Evolutionary conservation across 2,113 vertebrate genomes (phyloP), one percentile per base, ranked within the genome.

Genomic region (Lophotis ruficrista): DNA sequence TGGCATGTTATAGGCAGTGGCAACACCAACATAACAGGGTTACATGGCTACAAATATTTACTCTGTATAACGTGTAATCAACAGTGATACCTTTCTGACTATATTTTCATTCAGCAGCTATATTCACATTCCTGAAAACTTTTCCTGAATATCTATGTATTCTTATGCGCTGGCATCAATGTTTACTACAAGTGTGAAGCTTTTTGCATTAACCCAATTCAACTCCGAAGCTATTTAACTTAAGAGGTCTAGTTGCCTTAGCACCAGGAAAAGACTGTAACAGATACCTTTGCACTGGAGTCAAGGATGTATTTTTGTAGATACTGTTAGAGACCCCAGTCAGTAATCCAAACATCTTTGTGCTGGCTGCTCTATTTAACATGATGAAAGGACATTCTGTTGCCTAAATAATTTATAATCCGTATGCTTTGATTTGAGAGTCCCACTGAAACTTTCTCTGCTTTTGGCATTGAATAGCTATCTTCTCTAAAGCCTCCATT

Each of bases 401-500:
- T 62, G 2, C 24, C 48, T 50, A 57, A 88, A 86, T 24, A 25
- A 38, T 53, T 83, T 75, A 60, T 80, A 64, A 78, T 41, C 9
- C 2, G 2, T 75, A 28, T 61, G 6, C 10, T 76, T 13, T 61
- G 5, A 47, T 68, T 69, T 87, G 13, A 75, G 18, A 81, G 6
- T 69, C 25, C n/a, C 30, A 30, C 20, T 81, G 71, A 90, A 53
- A 83, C 18, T 71, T 53, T 64, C 11, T 88, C 20, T 80, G n/a
- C 2, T 90, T 96, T 93, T 84, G 47, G 12, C 12, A 56, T 41
- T 83, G 8, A 56, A n/a, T 64, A 68, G 20, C 8, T 69, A 41
- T 65, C 65, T 91, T 90, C 41, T 75, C 28, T 61, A 88, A 96
- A 97, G 54, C 57, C 69, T 96, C 84, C 28, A 41, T 68, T 70